Percentiles rank a stretch among this genome's conserved stretches.
Conservation (phyloP, 2,113 vertebrate species). For the Desmodus rotundus region DNA sequence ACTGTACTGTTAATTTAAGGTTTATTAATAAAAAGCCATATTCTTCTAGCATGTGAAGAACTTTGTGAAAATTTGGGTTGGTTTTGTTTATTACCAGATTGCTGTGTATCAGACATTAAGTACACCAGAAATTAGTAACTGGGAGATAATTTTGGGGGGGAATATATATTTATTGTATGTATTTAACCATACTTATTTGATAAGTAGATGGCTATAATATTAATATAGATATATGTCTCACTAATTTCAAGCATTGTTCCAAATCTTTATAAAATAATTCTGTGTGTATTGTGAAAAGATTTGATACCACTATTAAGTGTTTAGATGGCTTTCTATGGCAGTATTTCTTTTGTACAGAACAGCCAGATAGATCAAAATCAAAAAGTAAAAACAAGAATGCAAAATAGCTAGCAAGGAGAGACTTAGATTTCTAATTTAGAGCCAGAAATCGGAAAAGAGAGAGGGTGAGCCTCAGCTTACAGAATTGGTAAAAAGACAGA, state of each 20-base stretch:
- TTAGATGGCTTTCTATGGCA: not conserved
- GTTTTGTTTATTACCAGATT: not conserved
- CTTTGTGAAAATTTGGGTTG: not conserved
- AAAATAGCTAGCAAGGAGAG: not conserved
- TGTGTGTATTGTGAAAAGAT: not conserved
- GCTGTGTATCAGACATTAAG: not conserved
- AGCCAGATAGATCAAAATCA: not conserved
- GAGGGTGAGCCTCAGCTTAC: not conserved
- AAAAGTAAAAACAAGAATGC: not conserved
- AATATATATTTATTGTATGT: not conserved
- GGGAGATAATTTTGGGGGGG: not conserved
- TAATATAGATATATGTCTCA: not conserved
- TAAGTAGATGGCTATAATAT: not conserved
- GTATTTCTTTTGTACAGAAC: not conserved
- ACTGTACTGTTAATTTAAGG: not conserved
- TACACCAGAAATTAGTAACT: not conserved
- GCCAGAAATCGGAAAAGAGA: not conserved
- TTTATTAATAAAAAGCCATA: constrained; percentile 3
- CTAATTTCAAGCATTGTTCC: constrained; percentile 25
- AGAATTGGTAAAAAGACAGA: not conserved
- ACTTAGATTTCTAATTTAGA: not conserved
- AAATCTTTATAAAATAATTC: constrained; percentile 26
- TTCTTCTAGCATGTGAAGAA: not conserved
- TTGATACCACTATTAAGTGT: not conserved
- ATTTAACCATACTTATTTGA: constrained; percentile 12